These are phyloP conservation scores for Phortica magna DNA, from an alignment of 2,888 invertebrate genomes.

Conservation along the genomic window DNA sequence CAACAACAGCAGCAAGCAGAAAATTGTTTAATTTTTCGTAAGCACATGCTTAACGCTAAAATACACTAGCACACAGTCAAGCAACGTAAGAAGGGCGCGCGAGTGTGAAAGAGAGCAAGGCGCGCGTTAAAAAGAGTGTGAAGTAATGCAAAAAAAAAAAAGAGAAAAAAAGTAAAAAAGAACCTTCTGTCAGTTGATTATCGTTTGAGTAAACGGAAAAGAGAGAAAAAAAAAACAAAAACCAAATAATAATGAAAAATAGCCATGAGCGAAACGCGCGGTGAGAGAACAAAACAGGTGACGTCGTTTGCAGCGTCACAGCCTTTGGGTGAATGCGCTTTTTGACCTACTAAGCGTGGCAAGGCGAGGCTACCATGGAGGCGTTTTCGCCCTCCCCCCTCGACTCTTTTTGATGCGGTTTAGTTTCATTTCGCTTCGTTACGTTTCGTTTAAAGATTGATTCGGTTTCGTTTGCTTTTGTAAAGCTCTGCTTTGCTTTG, in stretches of 20 bases:
- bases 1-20: not conserved
- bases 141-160: not conserved
- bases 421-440: conserved; percentile 22
- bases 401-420: conserved; percentile 1
- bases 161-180: not conserved
- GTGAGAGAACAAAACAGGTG: conserved; percentile 1
- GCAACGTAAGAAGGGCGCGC: not conserved
- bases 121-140: not conserved
- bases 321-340: conserved; percentile 29
- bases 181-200: not conserved
- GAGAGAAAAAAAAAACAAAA: not conserved
- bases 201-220: not conserved
- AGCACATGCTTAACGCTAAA: not conserved
- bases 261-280: not conserved
- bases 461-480: not conserved
- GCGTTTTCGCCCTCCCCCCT: not conserved
- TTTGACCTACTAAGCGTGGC: conserved; percentile 30
- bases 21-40: conserved; percentile 25
- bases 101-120: not conserved
- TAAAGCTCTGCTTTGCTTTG: not conserved
- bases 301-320: not conserved
- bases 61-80: not conserved
- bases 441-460: not conserved
- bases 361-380: not conserved
- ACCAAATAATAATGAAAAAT: not conserved